Evolutionary conservation across 2,888 invertebrate species (phyloP).

Genomic region (Podotricha telesiphe): DNA sequence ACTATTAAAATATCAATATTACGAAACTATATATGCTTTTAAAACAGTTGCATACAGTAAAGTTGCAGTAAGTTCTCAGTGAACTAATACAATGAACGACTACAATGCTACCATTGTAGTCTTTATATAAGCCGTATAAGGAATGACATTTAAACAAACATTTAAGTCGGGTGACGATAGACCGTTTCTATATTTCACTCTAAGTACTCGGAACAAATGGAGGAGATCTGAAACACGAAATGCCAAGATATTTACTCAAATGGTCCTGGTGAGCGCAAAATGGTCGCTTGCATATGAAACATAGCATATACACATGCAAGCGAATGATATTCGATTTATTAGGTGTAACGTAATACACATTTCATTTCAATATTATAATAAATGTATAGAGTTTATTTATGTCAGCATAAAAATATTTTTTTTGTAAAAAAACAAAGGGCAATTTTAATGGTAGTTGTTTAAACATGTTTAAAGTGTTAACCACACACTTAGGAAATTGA

Average conservation of each 20-base stretch:
- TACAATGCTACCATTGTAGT: conserved; percentile 11
- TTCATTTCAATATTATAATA: neutral
- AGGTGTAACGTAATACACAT: conserved; percentile 2
- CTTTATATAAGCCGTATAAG: conserved; percentile 6
- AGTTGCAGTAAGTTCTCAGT: neutral
- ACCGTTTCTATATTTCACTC: conserved; percentile 19
- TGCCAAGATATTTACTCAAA: conserved; percentile 33
- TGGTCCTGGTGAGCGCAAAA: neutral
- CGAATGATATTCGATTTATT: conserved; percentile 15
- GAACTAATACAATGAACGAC: neutral
- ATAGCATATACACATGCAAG: neutral
- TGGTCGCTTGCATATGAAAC: neutral
- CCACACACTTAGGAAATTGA: no score
- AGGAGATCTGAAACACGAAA: conserved; percentile 35
- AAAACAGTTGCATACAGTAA: neutral
- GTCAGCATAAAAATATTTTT: neutral
- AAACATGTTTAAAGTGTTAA: no score
- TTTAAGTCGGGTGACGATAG: conserved; percentile 17
- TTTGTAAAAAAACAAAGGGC: no score
- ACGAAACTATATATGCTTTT: neutral
- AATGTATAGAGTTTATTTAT: neutral
- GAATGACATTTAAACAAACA: conserved; percentile 30
- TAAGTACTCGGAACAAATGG: conserved; percentile 37
- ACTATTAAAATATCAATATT: neutral
- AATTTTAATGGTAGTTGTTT: no score